Evolutionary conservation across 1,140 invertebrate genomes (phyloP).

Genomic region (Drosophila kepulauana): DNA sequence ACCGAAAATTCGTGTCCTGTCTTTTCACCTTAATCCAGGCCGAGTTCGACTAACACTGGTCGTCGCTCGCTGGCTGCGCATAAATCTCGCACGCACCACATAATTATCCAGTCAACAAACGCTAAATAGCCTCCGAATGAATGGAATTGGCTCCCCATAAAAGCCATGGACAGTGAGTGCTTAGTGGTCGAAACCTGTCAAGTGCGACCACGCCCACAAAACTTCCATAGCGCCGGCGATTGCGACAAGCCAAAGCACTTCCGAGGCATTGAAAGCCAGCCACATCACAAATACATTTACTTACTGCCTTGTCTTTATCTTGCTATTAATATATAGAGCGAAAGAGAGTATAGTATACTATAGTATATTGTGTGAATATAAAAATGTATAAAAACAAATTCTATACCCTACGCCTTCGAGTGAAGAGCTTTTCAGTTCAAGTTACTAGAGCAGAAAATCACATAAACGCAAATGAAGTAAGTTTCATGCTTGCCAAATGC

Average conservation of each 20-base stretch:
- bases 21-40: slow-evolving; percentile 74
- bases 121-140: slow-evolving; percentile 65
- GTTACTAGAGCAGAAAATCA: slow-evolving; percentile 80
- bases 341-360: neutral
- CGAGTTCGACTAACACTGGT: neutral
- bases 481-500: slow-evolving; percentile 74
- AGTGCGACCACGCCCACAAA: slow-evolving; percentile 12
- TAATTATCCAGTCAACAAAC: slow-evolving; percentile 82
- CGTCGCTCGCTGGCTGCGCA: slow-evolving; percentile 32
- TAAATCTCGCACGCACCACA: slow-evolving; percentile 80
- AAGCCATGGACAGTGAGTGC: slow-evolving; percentile 58
- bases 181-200: slow-evolving; percentile 18
- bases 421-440: slow-evolving; percentile 50
- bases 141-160: slow-evolving; percentile 25
- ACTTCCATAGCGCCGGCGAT: neutral
- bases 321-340: neutral
- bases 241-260: neutral
- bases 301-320: neutral
- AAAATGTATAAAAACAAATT: neutral
- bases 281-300: neutral
- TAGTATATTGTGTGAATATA: neutral
- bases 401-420: neutral
- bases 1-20: slow-evolving; percentile 58
- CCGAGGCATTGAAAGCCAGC: neutral
- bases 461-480: slow-evolving; percentile 83